Evolutionary conservation across 2,113 vertebrate genomes (phyloP), one percentile per base, ranked within the genome.

Genomic region (Gasterosteus nipponicus): DNA sequence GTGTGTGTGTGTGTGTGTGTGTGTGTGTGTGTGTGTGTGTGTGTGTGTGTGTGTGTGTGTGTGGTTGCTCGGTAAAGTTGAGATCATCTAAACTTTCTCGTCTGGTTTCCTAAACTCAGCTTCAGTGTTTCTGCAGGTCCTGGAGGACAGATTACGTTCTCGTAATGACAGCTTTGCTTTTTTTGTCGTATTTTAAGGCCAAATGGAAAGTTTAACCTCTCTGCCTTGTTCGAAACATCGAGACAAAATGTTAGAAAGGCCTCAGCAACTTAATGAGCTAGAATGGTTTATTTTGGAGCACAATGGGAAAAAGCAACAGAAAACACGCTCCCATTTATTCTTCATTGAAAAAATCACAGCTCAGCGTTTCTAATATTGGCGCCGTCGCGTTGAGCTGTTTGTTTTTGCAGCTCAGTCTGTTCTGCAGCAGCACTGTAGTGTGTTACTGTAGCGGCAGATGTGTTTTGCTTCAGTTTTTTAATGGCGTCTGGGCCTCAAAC

Each of bases 21-120:
- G 73, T 60, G 49, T 33, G 18, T 57, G 26, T 69, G n/a, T 31
- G 58, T 54, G 72, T 63, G 51, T 16, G 62, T 31, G 79, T 61
- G 84, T 51, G 47, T 68, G 78, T 64, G 78, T 53, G 59, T n/a
- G 59, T 51, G 64, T 42, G 64, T 62, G 75, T 63, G 61, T 75
- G 62, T 64, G 72, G n/a, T 67, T 83, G 73, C 49, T 57, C 10
- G 7, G 73, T 78, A 62, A 56, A 41, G 64, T 65, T 83, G 75
- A 81, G 71, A 82, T 79, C 83, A 77, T 88, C 80, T 78, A 60
- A 67, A 38, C 56, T 67, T 18, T 60, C 35, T 39, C 33, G 10
- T 71, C 66, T 75, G 82, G 69, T 75, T 78, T 72, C 72, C 75
- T 67, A 46, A 81, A 72, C 83, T 58, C 80, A 81, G 81, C 77